Base-by-base conservation (phyloP, 2,888 invertebrate genomes). In the Ophraella communa region DNA sequence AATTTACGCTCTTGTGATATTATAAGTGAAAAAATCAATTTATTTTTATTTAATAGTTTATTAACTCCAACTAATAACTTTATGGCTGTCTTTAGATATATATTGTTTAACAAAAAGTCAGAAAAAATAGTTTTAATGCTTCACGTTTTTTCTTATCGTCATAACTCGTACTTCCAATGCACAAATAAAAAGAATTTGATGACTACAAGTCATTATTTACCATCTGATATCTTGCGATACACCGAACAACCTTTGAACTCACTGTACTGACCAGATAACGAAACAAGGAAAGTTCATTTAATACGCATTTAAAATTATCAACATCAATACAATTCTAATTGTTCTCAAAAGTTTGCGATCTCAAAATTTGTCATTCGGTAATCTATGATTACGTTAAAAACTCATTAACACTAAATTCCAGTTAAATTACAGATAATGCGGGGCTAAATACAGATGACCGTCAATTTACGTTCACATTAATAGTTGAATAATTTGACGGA, bases 401-500 rank as follows among this genome's bases (percentile, higher is more conserved):
- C 27, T 14, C 27, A 51, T 24, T 51, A 23, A 24, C 17, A 27
- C 20, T 4, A 23, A 51, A 27, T 51, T 51, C 27, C 24, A 14
- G 27, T n/a, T 51, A n/a, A 51, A 27, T 23, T 27, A 7, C 14
- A 51, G 17, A 51, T 51, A 49, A 57, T 57, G 17, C 33, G 47
- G 14, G 23, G 57, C 35, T 57, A 57, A 57, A 57, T 57, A 57
- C 49, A 45, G 45, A 30, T 30, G 35, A 14, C 33, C 8, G 7
- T 17, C 47, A 45, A 33, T 17, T 30, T 17, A 33, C 14, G 18
- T 21, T 57, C 35, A 35, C 35, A 57, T 33, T 57, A 49, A 14
- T 57, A 51, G 27, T 4, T 51, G 17, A 27, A 23, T 51, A 51
- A 51, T 51, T 51, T 14, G 49, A 5, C 47, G 23, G 14, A 57